A percentile compares a stretch with the other conserved stretches of the same genome.
phyloP scores from a whole-genome alignment of 2,797 vertebrate genomes.

The Sardinella longiceps region DNA sequence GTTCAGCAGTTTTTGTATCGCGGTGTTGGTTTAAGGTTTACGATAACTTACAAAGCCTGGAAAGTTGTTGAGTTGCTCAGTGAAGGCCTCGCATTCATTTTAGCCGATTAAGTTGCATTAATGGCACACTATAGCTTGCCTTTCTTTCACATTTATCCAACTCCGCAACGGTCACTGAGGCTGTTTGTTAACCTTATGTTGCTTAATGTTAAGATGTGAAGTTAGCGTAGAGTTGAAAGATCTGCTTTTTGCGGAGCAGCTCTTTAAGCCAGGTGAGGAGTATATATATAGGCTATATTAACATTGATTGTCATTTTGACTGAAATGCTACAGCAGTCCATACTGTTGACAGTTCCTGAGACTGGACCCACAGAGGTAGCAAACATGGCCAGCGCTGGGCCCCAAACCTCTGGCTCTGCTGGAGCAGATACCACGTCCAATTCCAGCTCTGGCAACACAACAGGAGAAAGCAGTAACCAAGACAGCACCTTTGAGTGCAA shows the following conservation, averaged over 20 bases:
- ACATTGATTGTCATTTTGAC: neutral
- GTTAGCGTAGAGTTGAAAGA: neutral
- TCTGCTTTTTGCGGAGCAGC: neutral
- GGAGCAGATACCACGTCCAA: slow-evolving; percentile 70
- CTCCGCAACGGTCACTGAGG: neutral
- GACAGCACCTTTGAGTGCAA: slow-evolving; percentile 99
- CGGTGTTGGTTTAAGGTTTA: neutral
- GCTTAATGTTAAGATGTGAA: too few species aligned
- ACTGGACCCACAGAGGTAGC: neutral
- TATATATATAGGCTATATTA: too few species aligned
- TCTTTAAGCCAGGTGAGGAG: neutral
- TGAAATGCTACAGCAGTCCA: neutral
- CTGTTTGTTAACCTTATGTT: neutral
- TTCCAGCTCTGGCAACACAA: slow-evolving; percentile 75
- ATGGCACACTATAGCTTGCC: neutral
- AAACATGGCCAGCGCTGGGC: slow-evolving; percentile 74
- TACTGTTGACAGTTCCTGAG: neutral
- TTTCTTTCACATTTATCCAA: neutral
- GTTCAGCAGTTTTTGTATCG: neutral
- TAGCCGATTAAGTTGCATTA: neutral
- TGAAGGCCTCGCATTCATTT: neutral
- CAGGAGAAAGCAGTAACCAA: slow-evolving; percentile 82
- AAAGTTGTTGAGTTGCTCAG: neutral
- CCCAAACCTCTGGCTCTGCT: slow-evolving; percentile 60
- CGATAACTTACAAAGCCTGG: neutral